phyloP scores from a whole-genome alignment of 2,888 invertebrate species.

The Poecilobothrus nobilitatus region DNA sequence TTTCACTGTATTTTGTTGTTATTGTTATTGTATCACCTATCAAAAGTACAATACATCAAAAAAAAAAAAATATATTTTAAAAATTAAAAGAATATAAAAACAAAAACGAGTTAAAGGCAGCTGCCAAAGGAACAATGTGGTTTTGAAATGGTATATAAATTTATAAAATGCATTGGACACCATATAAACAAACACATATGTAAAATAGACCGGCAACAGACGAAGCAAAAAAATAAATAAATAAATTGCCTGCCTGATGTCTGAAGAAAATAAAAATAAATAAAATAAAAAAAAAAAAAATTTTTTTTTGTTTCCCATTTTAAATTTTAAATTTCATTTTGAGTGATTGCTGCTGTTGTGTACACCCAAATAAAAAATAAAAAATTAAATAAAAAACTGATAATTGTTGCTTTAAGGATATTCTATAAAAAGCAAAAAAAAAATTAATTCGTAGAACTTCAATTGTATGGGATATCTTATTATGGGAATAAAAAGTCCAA shows the following conservation, averaged over 20 bases:
- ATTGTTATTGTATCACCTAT: not conserved
- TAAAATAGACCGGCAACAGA: not conserved
- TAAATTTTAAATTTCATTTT: no score
- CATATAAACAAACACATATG: not conserved
- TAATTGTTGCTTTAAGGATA: not conserved
- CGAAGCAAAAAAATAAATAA: not conserved
- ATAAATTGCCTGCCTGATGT: not conserved
- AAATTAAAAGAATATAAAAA: no score
- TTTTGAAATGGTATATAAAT: not conserved
- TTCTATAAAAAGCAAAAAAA: not conserved
- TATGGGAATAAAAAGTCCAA: no score
- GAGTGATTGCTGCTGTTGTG: no score
- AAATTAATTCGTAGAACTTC: not conserved
- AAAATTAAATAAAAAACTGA: not conserved
- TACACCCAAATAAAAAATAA: no score
- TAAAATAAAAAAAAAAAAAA: no score
- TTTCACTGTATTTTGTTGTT: not conserved
- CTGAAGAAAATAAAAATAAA: not conserved
- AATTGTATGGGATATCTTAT: not conserved
- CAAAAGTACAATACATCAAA: not conserved
- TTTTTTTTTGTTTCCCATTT: no score
- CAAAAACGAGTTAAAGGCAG: slow-evolving; percentile 6
- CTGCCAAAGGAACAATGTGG: slow-evolving; percentile 1
- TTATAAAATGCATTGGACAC: not conserved
- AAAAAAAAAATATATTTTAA: no score